Percentiles rank a stretch among this genome's conserved stretches.
These are phyloP conservation scores for Diplazon laetatorius DNA, from an alignment of 2,888 invertebrate species.

Conservation along the genomic window DNA sequence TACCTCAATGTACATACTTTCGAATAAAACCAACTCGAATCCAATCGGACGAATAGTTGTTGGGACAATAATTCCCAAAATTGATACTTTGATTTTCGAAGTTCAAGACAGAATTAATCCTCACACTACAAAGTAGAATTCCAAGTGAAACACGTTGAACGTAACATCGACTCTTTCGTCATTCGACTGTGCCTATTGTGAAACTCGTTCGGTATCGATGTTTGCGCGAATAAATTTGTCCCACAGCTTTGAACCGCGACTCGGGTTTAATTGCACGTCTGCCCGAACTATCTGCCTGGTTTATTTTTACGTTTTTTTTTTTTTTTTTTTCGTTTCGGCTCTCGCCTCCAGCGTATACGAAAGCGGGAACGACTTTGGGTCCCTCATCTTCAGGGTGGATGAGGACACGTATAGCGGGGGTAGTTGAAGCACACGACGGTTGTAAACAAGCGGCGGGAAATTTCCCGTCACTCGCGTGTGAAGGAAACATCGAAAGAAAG, in stretches of 20 bases:
- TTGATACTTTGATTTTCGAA: background rate
- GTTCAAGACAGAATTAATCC: background rate
- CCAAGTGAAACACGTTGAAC: background rate
- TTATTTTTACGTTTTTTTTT: background rate
- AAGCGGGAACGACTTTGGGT: conserved; percentile 4
- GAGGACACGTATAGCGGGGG: conserved; percentile 13
- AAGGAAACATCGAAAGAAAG: conserved; percentile 47
- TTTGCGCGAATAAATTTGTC: conserved; percentile 20
- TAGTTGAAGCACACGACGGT: conserved; percentile 38
- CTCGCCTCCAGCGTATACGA: conserved; percentile 5
- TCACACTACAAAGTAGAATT: background rate
- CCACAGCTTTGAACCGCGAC: conserved; percentile 7
- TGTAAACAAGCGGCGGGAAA: conserved; percentile 52
- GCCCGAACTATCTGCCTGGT: conserved; percentile 7
- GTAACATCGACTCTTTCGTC: background rate
- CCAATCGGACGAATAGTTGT: no score
- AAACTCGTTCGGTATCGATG: conserved; percentile 13
- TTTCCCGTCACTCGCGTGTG: conserved; percentile 46
- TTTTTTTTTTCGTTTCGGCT: background rate
- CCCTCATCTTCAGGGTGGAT: conserved; percentile 37
- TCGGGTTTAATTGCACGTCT: conserved; percentile 30
- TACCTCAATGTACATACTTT: no score
- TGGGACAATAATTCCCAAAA: no score
- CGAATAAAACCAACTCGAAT: no score
- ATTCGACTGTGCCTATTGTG: background rate